Evolutionary conservation across 2,113 vertebrate species (phyloP).

Genomic region (Cygnus buccinator): DNA sequence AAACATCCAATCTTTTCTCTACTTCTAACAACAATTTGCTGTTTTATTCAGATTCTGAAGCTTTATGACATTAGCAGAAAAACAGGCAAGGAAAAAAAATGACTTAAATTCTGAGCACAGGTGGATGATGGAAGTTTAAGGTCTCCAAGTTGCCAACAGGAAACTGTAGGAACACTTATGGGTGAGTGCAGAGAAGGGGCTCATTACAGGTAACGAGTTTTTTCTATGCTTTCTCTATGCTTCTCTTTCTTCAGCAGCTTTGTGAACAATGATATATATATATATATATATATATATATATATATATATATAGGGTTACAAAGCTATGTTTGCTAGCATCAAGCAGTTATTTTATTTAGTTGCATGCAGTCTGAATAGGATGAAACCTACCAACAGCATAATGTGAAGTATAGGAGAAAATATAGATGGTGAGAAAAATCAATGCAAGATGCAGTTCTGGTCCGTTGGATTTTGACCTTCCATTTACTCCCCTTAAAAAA

Average conservation of each 20-base stretch:
- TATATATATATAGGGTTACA: background rate
- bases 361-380: background rate
- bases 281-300: background rate
- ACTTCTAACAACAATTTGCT: background rate
- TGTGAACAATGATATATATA: background rate
- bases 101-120: background rate
- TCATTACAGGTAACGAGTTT: background rate
- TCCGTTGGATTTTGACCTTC: background rate
- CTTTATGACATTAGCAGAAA: background rate
- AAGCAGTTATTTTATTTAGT: background rate
- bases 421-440: background rate
- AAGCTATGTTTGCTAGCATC: background rate
- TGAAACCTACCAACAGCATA: background rate
- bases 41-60: slow-evolving; percentile 12
- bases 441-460: background rate
- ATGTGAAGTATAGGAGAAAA: background rate
- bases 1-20: background rate
- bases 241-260: background rate
- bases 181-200: background rate
- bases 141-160: background rate
- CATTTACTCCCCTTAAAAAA: background rate
- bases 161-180: background rate
- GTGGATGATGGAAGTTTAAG: background rate
- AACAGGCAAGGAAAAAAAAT: background rate
- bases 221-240: background rate